Percentiles rank a stretch among this genome's conserved stretches.
Evolutionary conservation across 1,140 invertebrate genomes (phyloP).

Genomic region (Agraylea sexmaculata): DNA sequence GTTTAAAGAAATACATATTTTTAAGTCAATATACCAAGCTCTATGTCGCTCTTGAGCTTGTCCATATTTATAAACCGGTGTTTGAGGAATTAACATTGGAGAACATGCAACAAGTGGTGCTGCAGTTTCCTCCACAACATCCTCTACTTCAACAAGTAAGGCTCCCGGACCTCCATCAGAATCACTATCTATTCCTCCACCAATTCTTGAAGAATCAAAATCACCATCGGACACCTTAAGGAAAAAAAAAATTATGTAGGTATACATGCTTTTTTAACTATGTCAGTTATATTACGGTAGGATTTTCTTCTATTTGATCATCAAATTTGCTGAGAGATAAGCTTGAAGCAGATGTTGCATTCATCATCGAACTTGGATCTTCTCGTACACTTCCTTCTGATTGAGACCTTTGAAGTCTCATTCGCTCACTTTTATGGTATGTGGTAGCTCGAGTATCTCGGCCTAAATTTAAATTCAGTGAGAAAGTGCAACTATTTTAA

Average conservation of each 20-base stretch:
- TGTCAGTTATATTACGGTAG: background rate
- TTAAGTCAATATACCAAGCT: conserved; percentile 22
- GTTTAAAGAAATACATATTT: background rate
- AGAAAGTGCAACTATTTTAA: too few relatives aligned
- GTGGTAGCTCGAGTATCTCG: conserved; percentile 9
- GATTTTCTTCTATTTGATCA: conserved; percentile 40
- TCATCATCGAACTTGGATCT: conserved; percentile 28
- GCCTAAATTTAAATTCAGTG: background rate
- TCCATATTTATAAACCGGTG: conserved; percentile 53
- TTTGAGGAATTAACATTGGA: conserved; percentile 48
- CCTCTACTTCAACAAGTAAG: conserved; percentile 56
- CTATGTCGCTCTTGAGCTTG: conserved; percentile 36
- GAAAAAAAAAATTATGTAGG: conserved; percentile 3
- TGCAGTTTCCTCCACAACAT: conserved; percentile 53
- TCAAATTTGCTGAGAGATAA: conserved; percentile 59
- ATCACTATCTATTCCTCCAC: conserved; percentile 27
- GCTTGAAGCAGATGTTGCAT: conserved; percentile 53
- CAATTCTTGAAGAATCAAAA: conserved; percentile 7
- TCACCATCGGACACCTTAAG: conserved; percentile 28
- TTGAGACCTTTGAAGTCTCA: conserved; percentile 48
- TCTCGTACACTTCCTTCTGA: conserved; percentile 58
- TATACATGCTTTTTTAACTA: background rate
- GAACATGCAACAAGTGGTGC: conserved; percentile 49
- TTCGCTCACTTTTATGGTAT: conserved; percentile 18
- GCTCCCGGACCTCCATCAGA: conserved; percentile 50